Conservation (phyloP, 1,140 invertebrate species). For the Nymphalis io region DNA sequence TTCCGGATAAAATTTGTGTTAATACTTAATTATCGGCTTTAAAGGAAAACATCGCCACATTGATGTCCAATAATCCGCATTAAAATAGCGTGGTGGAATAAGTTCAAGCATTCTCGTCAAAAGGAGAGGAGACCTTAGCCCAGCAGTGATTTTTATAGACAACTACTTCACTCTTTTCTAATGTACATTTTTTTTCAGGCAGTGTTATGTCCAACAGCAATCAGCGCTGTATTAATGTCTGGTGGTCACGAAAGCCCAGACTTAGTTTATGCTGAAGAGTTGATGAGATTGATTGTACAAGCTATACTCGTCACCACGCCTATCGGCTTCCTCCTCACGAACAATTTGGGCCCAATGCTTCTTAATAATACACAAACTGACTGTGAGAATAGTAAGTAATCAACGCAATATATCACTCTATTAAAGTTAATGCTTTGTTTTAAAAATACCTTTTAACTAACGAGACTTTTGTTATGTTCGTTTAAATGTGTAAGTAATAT, state of each 20-base stretch:
- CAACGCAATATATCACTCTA: neutral
- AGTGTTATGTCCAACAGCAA: constrained; percentile 60
- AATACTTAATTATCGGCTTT: too few species aligned
- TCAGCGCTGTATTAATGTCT: constrained; percentile 46
- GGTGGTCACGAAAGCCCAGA: constrained; percentile 36
- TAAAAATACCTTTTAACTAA: too few species aligned
- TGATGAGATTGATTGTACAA: constrained; percentile 58
- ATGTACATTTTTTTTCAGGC: constrained; percentile 53
- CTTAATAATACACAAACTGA: constrained; percentile 46
- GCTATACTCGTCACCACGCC: constrained; percentile 69
- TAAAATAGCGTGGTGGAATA: too few species aligned
- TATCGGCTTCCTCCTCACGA: constrained; percentile 64
- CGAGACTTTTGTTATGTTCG: too few species aligned
- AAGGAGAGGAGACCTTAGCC: too few species aligned
- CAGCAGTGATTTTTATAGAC: too few species aligned
- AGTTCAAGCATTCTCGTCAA: too few species aligned
- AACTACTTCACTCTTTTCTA: too few species aligned
- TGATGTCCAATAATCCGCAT: too few species aligned
- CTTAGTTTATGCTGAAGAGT: constrained; percentile 54
- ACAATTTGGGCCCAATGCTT: constrained; percentile 57
- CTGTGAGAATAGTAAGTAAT: constrained; percentile 48
- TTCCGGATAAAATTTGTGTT: too few species aligned
- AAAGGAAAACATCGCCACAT: too few species aligned
- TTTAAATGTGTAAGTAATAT: too few species aligned
- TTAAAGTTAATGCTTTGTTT: neutral